Percentiles rank a stretch among this genome's conserved stretches.
phyloP scores from a whole-genome alignment of 1,140 invertebrate genomes.

The Caerostris extrusa region DNA sequence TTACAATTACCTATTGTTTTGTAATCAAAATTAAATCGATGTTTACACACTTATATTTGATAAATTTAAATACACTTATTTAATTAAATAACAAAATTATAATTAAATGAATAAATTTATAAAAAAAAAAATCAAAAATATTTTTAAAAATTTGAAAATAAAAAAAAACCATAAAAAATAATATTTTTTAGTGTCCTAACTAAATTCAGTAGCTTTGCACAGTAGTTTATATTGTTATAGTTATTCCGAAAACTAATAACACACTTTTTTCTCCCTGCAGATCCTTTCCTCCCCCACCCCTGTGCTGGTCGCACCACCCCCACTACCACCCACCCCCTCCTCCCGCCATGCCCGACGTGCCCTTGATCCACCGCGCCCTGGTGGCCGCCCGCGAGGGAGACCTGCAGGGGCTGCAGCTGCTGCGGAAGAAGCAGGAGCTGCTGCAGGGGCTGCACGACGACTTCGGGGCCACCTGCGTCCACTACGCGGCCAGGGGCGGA shows the following conservation, averaged over 20 bases:
- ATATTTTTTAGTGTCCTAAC: too few relatives aligned
- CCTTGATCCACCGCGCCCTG: conserved; percentile 78
- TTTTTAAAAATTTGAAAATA: too few relatives aligned
- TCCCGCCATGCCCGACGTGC: conserved; percentile 77
- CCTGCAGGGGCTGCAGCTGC: conserved; percentile 78
- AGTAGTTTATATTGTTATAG: not conserved
- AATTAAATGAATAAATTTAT: too few relatives aligned
- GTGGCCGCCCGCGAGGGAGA: conserved; percentile 79
- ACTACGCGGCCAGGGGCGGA: conserved; percentile 82
- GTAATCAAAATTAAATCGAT: too few relatives aligned
- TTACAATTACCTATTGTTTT: too few relatives aligned
- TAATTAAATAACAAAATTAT: too few relatives aligned
- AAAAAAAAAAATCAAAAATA: too few relatives aligned
- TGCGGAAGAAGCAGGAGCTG: conserved; percentile 78
- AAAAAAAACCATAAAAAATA: too few relatives aligned
- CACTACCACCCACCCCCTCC: not conserved
- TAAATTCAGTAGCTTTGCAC: not conserved
- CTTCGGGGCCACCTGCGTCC: conserved; percentile 81
- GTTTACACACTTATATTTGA: too few relatives aligned
- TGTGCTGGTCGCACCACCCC: conserved; percentile 62
- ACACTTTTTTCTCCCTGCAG: not conserved
- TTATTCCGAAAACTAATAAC: not conserved
- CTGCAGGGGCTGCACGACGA: conserved; percentile 79
- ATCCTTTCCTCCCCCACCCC: conserved; percentile 60
- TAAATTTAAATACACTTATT: too few relatives aligned